Evolutionary conservation across 2,888 invertebrate genomes (phyloP), one percentile per base, ranked within the genome.

Genomic region (Arge pagana): DNA sequence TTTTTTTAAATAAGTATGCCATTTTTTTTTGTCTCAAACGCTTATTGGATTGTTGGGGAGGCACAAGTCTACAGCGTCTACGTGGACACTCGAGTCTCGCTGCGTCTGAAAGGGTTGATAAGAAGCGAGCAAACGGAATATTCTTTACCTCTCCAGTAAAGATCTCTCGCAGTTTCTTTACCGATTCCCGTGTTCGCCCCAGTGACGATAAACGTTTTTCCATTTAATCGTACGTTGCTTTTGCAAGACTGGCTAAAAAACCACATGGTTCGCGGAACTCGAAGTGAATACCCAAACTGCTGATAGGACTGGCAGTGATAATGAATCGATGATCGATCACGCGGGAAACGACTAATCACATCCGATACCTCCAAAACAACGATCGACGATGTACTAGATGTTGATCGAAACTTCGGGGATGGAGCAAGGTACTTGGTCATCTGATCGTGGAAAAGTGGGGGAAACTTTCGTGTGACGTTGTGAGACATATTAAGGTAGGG

Each of bases 181-280:
- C 74, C 74, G 33, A 74, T 71, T 42, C 74, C 74, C 5, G 66
- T 63, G 60, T 80, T 82, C 0, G 80, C 80, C 8, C 74, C 74
- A 3, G 74, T 74, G 33, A 73, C 67, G 13, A 74, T 59, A 6
- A 72, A 65, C 5, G 71, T 72, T 58, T 68, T 72, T 8, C 72
- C 73, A 3, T 57, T 62, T 0, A 74, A 61, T 2, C 72, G 66
- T 4, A 53, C 60, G 75, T 79, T 57, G 74, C 85, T 78, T 68
- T 73, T 67, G 74, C 82, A 76, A 19, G 40, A 58, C 23, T 59
- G 53, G 35, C 59, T 66, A 24, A 71, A 70, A 3, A 64, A 62
- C 69, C 68, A 69, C 71, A 72, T 71, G 3, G 31, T 23, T 19
- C 21, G 26, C 24, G n/a, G n/a, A n/a, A n/a, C n/a, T n/a, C n/a